phyloP scores from a whole-genome alignment of 2,113 vertebrate genomes.

The Sebastes fasciatus region DNA sequence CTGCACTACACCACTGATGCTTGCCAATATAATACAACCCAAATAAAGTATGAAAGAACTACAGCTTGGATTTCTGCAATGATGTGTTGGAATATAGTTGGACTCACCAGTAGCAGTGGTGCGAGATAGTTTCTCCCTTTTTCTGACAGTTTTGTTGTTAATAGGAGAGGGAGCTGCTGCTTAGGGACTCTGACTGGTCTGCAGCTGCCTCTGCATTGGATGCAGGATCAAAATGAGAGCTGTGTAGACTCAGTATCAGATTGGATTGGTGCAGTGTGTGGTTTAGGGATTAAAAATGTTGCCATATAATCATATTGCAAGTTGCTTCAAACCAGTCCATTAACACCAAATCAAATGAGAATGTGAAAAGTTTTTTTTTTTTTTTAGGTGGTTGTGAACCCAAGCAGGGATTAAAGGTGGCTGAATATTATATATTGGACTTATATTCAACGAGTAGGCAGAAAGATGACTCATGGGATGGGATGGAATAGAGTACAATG shows the following conservation, averaged over 20 bases:
- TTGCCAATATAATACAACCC: background rate
- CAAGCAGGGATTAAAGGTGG: background rate
- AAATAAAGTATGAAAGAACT: background rate
- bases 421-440: background rate
- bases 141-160: slow-evolving; percentile 46
- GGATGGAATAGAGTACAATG: background rate
- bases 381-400: background rate
- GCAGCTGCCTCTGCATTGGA: slow-evolving; percentile 11
- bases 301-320: background rate
- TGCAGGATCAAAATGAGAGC: slow-evolving; percentile 16
- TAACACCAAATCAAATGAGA: background rate
- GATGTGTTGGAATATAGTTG: background rate
- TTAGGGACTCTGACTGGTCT: slow-evolving; percentile 18
- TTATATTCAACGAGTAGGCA: background rate
- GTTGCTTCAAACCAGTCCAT: background rate
- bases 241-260: slow-evolving; percentile 11
- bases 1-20: background rate
- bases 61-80: background rate
- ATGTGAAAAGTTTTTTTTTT: background rate
- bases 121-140: slow-evolving; percentile 1
- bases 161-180: slow-evolving; percentile 4
- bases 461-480: background rate
- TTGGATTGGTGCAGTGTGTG: background rate
- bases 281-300: slow-evolving; percentile 2
- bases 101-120: background rate